Base-by-base conservation (phyloP, 2,888 invertebrate genomes). In the Metalampra italica region DNA sequence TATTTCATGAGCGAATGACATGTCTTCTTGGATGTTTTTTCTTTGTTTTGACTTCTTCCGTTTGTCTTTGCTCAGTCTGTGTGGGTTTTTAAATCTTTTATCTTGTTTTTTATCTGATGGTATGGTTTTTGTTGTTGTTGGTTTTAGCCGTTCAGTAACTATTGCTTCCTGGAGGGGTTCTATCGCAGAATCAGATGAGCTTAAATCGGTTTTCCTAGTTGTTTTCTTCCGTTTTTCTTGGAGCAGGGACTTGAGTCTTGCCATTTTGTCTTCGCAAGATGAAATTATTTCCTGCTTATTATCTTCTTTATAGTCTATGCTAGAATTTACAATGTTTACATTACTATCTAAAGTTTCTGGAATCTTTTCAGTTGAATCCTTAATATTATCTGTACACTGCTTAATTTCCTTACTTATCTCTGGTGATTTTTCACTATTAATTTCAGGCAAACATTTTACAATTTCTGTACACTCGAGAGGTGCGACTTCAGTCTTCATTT, bases 251-350 rank as follows among this genome's bases (percentile, higher is more conserved):
- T 85, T 86, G 12, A 87, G 54, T 56, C 70, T 72, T n/a, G 58
- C 72, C 9, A 87, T 53, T 62, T 87, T 88, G 44, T 84, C 84
- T 53, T 87, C 86, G 45, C 88, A 87, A 0, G 80, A 69, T 9
- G 71, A 57, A 0, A 86, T 71, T 12, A 82, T 52, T 53, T 78
- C 60, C 11, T 60, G 47, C 51, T 68, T 71, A 45, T 30, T 12
- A 13, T 45, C 41, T 29, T 29, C 43, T 9, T 49, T 52, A 36
- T 29, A 46, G 13, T 47, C 44, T 40, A 44, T 12, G 5, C 22
- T 22, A 22, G 5, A 3, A 22, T 40, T 49, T 22, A 56, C 50
- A 43, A 58, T 50, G 29, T 43, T 44, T 36, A 45, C 12, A 22
- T 42, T 51, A 29, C 49, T 7, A 29, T 38, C 47, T 29, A n/a